These are phyloP conservation scores for Beris chalybata DNA, from an alignment of 2,888 invertebrate genomes.

Conservation along the genomic window DNA sequence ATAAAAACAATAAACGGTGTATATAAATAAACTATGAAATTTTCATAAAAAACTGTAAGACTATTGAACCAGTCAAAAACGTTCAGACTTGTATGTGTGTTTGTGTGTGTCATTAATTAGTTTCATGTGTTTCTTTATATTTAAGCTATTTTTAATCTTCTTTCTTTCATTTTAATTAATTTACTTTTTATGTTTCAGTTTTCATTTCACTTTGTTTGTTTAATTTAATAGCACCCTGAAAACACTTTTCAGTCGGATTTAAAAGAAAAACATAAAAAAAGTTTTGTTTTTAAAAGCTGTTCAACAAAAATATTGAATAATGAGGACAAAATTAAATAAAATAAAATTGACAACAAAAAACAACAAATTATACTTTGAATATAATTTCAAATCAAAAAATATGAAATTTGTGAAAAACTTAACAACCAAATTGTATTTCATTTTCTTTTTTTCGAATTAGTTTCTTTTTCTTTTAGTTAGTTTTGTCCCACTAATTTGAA, in stretches of 20 bases:
- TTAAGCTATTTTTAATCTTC: conserved; percentile 32
- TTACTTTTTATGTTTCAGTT: conserved; percentile 11
- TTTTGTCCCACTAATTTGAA: conserved; percentile 22
- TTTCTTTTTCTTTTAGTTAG: neutral
- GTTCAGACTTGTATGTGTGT: conserved; percentile 33
- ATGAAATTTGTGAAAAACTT: neutral
- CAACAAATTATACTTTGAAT: neutral
- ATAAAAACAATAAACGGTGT: conserved; percentile 32
- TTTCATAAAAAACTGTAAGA: conserved; percentile 11
- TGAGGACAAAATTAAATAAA: too few relatives aligned
- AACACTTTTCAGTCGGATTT: conserved; percentile 54
- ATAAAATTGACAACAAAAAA: conserved; percentile 1
- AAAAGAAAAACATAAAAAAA: conserved; percentile 18
- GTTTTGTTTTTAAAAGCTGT: neutral
- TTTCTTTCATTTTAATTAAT: conserved; percentile 21
- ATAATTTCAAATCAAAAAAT: neutral
- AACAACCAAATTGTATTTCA: too few relatives aligned
- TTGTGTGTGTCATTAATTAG: conserved; percentile 36
- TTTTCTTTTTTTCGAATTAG: conserved; percentile 6
- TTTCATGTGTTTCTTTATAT: conserved; percentile 28
- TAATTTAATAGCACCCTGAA: conserved; percentile 54
- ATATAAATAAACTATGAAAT: conserved; percentile 30
- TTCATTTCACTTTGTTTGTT: conserved; percentile 9
- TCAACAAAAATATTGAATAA: conserved; percentile 2
- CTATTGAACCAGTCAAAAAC: conserved; percentile 40